Base-by-base conservation (phyloP, 2,113 vertebrate genomes). In the Cynocephalus volans region DNA sequence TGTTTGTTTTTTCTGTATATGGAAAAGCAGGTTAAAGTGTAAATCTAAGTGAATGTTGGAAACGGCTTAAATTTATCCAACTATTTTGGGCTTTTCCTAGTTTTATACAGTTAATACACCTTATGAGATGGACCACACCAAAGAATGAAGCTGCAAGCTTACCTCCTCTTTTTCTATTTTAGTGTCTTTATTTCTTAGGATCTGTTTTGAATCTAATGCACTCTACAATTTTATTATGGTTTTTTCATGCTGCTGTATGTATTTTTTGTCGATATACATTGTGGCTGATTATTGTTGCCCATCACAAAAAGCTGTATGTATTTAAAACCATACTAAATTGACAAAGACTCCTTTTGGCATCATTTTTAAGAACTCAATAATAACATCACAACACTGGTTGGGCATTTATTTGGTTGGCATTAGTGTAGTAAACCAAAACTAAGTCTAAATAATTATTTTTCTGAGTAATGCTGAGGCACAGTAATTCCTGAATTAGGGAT, bases 1-100 rank as follows among this genome's bases (percentile, higher is more conserved):
- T 41, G 97, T 98, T 93, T 83, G 21, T 54, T 45, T 97, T 97
- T 97, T 94, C 88, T 90, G 1, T 56, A 90, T 95, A 87, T 8
- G 82, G 23, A 73, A 92, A 96, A 97, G 70, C 56, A 95, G 93
- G 89, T 81, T 54, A 96, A 95, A 96, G 70, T 91, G 52, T 15
- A 17, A 95, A 58, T 81, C 48, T 90, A 69, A 65, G 21, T 91
- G 79, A 54, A 33, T 87, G 72, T 93, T 92, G 87, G 81, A 86
- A 95, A 58, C 70, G 81, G 60, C 64, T 91, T 97, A 92, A 95
- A 54, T 48, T n/a, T 72, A 93, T 83, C 86, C 52, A 85, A 90
- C 28, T 50, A 28, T 93, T 90, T 93, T 80, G 86, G 93, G 88
- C 23, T 93, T 97, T 95, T 36, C 75, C 69, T 90, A 83, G 26